These are phyloP conservation scores for Triplophysa rosa DNA, from an alignment of 2,113 vertebrate species.

Conservation along the genomic window DNA sequence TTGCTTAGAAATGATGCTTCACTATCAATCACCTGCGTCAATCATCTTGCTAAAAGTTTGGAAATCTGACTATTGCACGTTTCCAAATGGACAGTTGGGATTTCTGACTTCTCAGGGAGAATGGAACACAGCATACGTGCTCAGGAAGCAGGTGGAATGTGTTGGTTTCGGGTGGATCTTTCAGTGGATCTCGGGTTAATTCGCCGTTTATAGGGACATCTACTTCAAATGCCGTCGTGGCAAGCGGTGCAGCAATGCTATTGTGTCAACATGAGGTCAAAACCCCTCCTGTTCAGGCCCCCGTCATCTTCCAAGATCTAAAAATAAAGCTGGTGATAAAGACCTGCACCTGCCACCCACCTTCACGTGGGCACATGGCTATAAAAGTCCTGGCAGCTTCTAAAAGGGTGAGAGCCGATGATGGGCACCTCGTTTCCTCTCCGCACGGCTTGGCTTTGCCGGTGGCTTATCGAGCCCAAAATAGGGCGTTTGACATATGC, in stretches of 20 bases:
- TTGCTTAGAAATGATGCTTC: not conserved
- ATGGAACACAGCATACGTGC: not conserved
- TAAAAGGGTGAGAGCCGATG: constrained; percentile 74
- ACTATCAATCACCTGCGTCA: too few species aligned
- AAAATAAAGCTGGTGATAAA: constrained; percentile 72
- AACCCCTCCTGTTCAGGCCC: constrained; percentile 52
- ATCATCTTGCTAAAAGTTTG: not conserved
- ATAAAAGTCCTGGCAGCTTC: constrained; percentile 69
- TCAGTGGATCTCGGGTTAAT: constrained; percentile 46
- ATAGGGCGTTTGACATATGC: constrained; percentile 74
- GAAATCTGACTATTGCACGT: not conserved
- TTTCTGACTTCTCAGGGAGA: not conserved
- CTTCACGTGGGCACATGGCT: constrained; percentile 65
- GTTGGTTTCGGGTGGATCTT: constrained; percentile 57
- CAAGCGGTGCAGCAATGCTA: constrained; percentile 51
- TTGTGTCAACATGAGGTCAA: constrained; percentile 71
- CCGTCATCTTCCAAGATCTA: constrained; percentile 62
- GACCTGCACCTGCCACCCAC: constrained; percentile 72
- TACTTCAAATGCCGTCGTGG: constrained; percentile 44
- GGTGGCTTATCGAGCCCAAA: constrained; percentile 67
- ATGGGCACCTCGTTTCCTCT: constrained; percentile 73
- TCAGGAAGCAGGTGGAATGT: constrained; percentile 8
- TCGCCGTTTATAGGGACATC: constrained; percentile 56
- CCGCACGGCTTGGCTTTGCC: constrained; percentile 64
- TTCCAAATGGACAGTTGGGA: not conserved